Evolutionary conservation across 1,140 invertebrate species (phyloP), one percentile per base, ranked within the genome.

Genomic region (Penaeus chinensis): DNA sequence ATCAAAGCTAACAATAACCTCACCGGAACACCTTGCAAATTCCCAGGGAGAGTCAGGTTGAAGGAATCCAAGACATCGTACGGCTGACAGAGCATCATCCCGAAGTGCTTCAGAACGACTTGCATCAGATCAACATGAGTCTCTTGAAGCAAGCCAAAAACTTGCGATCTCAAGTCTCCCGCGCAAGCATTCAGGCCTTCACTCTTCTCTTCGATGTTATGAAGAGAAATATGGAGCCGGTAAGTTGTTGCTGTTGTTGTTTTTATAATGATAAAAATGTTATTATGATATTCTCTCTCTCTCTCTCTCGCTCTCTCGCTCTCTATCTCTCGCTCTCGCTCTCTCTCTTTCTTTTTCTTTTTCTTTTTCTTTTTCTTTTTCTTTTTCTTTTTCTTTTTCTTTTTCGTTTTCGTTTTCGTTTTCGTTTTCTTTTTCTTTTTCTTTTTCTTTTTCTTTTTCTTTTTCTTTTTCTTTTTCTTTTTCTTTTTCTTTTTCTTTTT

Each of bases 91-190:
- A 94, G 84, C 95, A 96, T 90, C 95, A 97, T 91, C 93, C 95
- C 0, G 95, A 96, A 69, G 91, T 94, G 18, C 86, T 96, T 3
- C 92, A 92, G 80, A 91, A 91, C 24, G 94, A 94, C 90, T 93
- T 94, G 88, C 94, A 94, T 92, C 94, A 93, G 82, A 93, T 96
- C 37, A 95, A 95, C 61, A 93, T 97, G 54, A 93, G 94, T 60
- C 91, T 98, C 2, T 94, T 96, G 0, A 94, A 94, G 79, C 96
- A 98, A 90, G 95, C 98, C 27, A 93, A 93, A 89, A 98, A 97
- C 92, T 93, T 99, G 37, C 93, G 98, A 11, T 98, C 98, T 0
- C 96, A 98, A 92, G 98, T 99, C 0, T 95, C 97, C 0, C 93
- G 97, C 88, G 94, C 95, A 20, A 96, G 97, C 11, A 98, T 98